Conservation (phyloP, 2,888 invertebrate species). For the Megaustenia siamemsis region DNA sequence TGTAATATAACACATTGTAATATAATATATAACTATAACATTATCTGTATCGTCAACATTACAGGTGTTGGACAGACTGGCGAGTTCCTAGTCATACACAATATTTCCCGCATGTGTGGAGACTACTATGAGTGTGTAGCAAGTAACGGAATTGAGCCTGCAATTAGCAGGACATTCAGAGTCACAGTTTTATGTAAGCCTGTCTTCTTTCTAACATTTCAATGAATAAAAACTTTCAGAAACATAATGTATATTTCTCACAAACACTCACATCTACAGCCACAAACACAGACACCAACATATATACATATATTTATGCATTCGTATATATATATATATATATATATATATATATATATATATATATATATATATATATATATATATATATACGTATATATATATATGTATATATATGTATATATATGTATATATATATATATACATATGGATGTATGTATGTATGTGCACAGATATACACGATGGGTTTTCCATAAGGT, state of each 20-base stretch:
- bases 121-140: slow-evolving; percentile 89
- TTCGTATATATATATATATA: slow-evolving; percentile 11
- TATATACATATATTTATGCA: too few relatives aligned
- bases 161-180: slow-evolving; percentile 92
- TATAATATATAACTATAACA: too few relatives aligned
- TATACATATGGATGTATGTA: slow-evolving; percentile 20
- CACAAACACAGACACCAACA: too few relatives aligned
- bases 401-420: slow-evolving; percentile 10
- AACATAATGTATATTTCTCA: too few relatives aligned
- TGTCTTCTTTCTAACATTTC: slow-evolving; percentile 78
- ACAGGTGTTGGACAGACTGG: slow-evolving; percentile 55
- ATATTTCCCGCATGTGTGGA: slow-evolving; percentile 92
- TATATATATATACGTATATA: slow-evolving; percentile 23
- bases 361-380: slow-evolving; percentile 25
- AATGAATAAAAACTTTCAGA: too few relatives aligned
- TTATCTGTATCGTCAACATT: neutral
- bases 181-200: slow-evolving; percentile 91
- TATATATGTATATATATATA: slow-evolving; percentile 21
- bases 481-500: too few relatives aligned
- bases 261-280: too few relatives aligned
- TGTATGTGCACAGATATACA: too few relatives aligned
- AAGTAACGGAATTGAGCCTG: slow-evolving; percentile 93
- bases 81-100: slow-evolving; percentile 87
- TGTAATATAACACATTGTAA: too few relatives aligned
- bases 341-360: slow-evolving; percentile 20